Evolutionary conservation across 1,140 invertebrate species (phyloP), one percentile per base, ranked within the genome.

Genomic region (Condylostylus longicornis): DNA sequence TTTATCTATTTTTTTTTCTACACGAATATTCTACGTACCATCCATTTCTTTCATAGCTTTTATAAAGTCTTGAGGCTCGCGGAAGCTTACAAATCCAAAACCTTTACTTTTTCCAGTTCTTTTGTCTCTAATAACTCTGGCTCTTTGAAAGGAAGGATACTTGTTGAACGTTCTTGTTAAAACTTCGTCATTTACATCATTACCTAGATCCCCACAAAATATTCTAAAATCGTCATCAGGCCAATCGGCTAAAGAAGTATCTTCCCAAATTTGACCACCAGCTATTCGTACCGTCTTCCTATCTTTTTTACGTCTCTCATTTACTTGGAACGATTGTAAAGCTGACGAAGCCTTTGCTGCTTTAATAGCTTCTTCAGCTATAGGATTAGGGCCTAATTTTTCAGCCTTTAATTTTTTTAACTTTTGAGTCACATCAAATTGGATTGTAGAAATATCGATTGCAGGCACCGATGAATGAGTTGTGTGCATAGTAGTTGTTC

Each of bases 11-110:
- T 19, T 6, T 10, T 7, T 34, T 43, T 37, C 30, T 14, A 38
- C 19, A 10, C 9, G 19, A 30, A 42, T 35, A 39, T 31, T n/a
- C n/a, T n/a, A 56, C 67, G 74, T 55, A 82, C 79, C 84, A 53
- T 88, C 93, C 83, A 97, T 93, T 71, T 98, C 94, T 53, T 95
- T 89, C 81, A 97, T 97, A 8, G 96, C 96, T 53, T 84, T 81
- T 23, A 94, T 91, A 53, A 97, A 99, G 62, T 99, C 96, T 25
- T 83, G 79, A 1, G 95, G 91, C 64, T 98, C 91, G 56, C 89
- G 93, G 56, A 98, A 98, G 48, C 93, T 98, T 22, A 98, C 88
- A 62, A 99, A 98, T 5, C 95, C 95, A 65, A 94, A 99, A 6
- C 95, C 95, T 69, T 96, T 96, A 31, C 86, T 95, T 65, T 98